These are phyloP conservation scores for Pantherophis alleghaniensis DNA, from an alignment of 2,797 vertebrate genomes.

Conservation along the genomic window DNA sequence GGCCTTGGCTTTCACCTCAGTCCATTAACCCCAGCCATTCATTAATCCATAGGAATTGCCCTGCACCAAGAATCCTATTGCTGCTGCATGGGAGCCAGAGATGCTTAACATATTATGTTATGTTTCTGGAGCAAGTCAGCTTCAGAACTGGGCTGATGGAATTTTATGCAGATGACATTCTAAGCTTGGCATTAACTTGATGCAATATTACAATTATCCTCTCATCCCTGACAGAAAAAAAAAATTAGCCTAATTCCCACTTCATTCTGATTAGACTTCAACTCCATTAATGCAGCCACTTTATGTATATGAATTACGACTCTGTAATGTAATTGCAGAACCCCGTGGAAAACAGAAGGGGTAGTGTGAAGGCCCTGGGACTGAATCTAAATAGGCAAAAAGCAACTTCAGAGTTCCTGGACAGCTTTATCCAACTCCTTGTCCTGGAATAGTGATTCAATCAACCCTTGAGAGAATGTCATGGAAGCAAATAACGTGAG, in stretches of 20 bases:
- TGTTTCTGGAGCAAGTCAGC: background rate
- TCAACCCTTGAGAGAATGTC: background rate
- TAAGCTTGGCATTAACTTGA: background rate
- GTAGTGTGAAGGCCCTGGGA: background rate
- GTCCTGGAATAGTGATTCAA: background rate
- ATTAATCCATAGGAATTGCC: conserved; percentile 66
- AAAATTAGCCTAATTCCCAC: background rate
- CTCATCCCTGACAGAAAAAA: background rate
- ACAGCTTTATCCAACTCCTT: background rate
- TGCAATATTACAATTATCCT: background rate
- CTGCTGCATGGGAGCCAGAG: conserved; percentile 37
- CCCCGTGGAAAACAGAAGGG: background rate
- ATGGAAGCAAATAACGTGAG: background rate
- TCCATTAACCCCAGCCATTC: conserved; percentile 67
- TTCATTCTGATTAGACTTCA: background rate
- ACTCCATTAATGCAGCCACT: background rate
- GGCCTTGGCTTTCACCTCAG: conserved; percentile 57
- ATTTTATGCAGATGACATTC: background rate
- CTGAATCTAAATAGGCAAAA: background rate
- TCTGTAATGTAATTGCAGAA: background rate
- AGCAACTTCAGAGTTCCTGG: background rate
- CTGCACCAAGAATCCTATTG: conserved; percentile 56
- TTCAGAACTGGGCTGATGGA: background rate
- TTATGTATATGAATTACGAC: background rate
- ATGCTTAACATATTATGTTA: background rate